phyloP scores from a whole-genome alignment of 2,888 invertebrate genomes.

The Eulithis prunata region DNA sequence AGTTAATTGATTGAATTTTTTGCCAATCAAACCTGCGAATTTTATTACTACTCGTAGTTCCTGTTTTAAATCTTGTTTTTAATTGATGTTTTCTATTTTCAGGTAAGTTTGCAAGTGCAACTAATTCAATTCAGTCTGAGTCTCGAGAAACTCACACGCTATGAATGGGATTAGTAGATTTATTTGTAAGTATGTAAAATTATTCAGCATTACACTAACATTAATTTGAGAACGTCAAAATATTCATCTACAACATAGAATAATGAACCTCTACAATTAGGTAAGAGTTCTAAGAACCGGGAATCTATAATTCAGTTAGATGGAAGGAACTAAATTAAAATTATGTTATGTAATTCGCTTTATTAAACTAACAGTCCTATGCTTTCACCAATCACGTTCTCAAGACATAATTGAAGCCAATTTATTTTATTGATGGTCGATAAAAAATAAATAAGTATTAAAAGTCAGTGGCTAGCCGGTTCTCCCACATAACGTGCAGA shows the following conservation, averaged over 20 bases:
- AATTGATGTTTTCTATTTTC: slow-evolving; percentile 44
- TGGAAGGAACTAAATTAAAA: neutral
- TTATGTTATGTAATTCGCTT: slow-evolving; percentile 10
- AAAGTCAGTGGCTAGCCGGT: slow-evolving; percentile 47
- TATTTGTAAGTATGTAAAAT: slow-evolving; percentile 6
- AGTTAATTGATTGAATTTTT: slow-evolving; percentile 34
- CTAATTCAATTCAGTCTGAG: neutral
- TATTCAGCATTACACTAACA: neutral
- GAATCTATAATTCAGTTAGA: neutral
- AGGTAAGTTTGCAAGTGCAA: slow-evolving; percentile 54
- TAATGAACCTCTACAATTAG: too few species aligned
- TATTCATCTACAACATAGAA: too few species aligned
- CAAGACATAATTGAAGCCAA: slow-evolving; percentile 48
- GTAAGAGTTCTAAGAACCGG: neutral
- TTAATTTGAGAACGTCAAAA: too few species aligned
- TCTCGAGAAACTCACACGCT: neutral
- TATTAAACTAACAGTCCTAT: slow-evolving; percentile 27
- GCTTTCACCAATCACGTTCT: slow-evolving; percentile 53
- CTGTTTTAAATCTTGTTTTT: slow-evolving; percentile 27
- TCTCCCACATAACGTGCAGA: slow-evolving; percentile 47
- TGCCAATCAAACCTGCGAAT: slow-evolving; percentile 15
- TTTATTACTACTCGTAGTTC: slow-evolving; percentile 16
- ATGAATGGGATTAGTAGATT: slow-evolving; percentile 4
- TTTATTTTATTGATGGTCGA: slow-evolving; percentile 49
- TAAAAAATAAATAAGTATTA: slow-evolving; percentile 54